Percentiles rank a stretch among this genome's conserved stretches.
Conservation (phyloP, 1,140 invertebrate genomes). For the Melipona quadrifasciata region DNA sequence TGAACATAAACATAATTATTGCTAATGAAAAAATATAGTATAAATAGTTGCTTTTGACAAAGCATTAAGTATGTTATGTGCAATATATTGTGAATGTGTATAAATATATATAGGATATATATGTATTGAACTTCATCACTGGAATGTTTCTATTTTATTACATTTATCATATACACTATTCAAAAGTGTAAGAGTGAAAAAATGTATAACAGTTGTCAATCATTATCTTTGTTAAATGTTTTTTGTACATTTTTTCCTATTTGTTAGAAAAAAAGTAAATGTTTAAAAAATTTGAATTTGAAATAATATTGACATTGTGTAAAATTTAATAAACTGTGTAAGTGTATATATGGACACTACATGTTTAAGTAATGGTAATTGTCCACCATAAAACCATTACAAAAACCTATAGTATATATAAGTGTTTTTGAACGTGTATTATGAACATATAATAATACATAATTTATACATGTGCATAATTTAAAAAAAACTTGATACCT, state of each 20-base stretch:
- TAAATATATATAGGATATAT: conserved; percentile 20
- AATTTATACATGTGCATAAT: background rate
- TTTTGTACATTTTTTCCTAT: conserved; percentile 33
- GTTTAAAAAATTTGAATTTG: conserved; percentile 6
- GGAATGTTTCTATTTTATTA: conserved; percentile 24
- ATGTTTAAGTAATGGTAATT: conserved; percentile 68
- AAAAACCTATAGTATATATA: conserved; percentile 66
- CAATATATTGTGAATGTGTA: conserved; percentile 9
- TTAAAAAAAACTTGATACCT: background rate
- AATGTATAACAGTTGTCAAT: background rate
- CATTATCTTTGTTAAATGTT: background rate
- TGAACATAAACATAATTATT: conserved; percentile 26
- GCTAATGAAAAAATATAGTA: conserved; percentile 40
- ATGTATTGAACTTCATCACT: conserved; percentile 23
- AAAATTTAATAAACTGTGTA: conserved; percentile 24
- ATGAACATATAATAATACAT: conserved; percentile 39
- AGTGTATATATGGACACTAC: conserved; percentile 45
- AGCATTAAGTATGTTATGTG: conserved; percentile 46
- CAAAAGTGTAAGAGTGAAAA: background rate
- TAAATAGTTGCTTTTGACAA: conserved; percentile 37
- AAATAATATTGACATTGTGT: conserved; percentile 3
- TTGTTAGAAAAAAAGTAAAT: conserved; percentile 13
- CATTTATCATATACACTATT: conserved; percentile 19
- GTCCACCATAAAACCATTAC: conserved; percentile 69
- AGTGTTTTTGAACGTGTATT: background rate